phyloP scores from a whole-genome alignment of 1,140 invertebrate species.

The Hermatobates lingyangjiaoensis region DNA sequence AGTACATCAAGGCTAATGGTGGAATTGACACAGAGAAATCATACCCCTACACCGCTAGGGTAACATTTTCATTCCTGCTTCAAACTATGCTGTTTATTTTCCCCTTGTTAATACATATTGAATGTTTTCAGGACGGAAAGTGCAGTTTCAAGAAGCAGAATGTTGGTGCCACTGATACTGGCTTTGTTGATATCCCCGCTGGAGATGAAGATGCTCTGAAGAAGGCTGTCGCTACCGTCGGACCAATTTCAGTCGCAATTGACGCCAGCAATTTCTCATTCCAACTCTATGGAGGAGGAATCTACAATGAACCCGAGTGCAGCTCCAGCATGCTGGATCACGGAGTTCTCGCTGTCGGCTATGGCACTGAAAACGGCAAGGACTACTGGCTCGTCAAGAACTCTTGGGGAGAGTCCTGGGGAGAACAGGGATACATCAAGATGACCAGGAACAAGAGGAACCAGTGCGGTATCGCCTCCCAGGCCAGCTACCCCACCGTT shows the following conservation, averaged over 20 bases:
- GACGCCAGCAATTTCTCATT: constrained; percentile 57
- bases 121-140: constrained; percentile 2
- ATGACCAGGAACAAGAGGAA: constrained; percentile 76
- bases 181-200: neutral
- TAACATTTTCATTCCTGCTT: too few species aligned
- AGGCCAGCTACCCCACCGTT: constrained; percentile 73
- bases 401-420: constrained; percentile 90
- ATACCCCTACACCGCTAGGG: constrained; percentile 51
- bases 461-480: constrained; percentile 76
- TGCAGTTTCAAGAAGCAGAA: constrained; percentile 22
- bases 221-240: constrained; percentile 52
- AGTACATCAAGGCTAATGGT: constrained; percentile 76
- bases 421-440: constrained; percentile 80
- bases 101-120: too few species aligned
- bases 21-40: constrained; percentile 78
- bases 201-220: constrained; percentile 25
- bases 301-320: too few species aligned
- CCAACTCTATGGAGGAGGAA: constrained; percentile 52
- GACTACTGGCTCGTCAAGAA: constrained; percentile 87
- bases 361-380: constrained; percentile 63
- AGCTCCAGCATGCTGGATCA: too few species aligned
- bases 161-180: constrained; percentile 38
- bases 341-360: constrained; percentile 83
- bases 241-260: constrained; percentile 52
- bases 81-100: too few species aligned